Conservation (phyloP, 2,113 vertebrate species). For the Junco hyemalis region DNA sequence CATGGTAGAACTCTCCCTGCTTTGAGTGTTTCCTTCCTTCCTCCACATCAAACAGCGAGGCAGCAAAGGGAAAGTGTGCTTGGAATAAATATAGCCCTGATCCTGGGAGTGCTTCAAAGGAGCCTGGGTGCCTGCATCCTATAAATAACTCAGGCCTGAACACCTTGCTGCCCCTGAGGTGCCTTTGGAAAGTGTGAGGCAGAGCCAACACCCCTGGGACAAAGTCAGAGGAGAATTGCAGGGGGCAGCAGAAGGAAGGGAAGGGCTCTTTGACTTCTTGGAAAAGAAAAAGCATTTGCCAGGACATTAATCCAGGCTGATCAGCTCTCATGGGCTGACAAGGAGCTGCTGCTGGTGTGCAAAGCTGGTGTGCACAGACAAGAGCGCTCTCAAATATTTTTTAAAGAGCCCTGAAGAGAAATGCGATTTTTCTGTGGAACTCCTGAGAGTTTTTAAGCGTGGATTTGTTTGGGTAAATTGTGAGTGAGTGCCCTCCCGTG, state of each 20-base stretch:
- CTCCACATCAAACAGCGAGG: neutral
- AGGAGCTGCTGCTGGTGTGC: neutral
- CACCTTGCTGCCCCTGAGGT: neutral
- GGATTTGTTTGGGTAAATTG: conserved; percentile 64
- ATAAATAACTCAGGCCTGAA: conserved; percentile 31
- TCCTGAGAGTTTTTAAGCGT: conserved; percentile 61
- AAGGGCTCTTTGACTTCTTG: neutral
- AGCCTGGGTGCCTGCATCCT: neutral
- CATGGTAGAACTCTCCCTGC: neutral
- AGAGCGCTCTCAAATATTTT: conserved; percentile 36
- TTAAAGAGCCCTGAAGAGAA: conserved; percentile 59
- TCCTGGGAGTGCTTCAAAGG: conserved; percentile 23
- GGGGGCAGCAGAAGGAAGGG: neutral
- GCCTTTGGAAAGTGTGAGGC: neutral
- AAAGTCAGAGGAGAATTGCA: neutral
- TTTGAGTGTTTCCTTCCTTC: neutral
- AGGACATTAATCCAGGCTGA: conserved; percentile 1
- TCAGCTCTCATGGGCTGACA: neutral
- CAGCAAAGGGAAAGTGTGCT: neutral
- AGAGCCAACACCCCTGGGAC: neutral
- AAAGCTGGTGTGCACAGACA: neutral
- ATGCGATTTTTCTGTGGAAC: conserved; percentile 41
- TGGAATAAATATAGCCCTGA: conserved; percentile 21
- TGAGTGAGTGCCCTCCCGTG: conserved; percentile 59
- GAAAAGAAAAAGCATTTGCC: neutral